phyloP scores from a whole-genome alignment of 2,797 vertebrate genomes.

The Lepilemur septentrionalis region DNA sequence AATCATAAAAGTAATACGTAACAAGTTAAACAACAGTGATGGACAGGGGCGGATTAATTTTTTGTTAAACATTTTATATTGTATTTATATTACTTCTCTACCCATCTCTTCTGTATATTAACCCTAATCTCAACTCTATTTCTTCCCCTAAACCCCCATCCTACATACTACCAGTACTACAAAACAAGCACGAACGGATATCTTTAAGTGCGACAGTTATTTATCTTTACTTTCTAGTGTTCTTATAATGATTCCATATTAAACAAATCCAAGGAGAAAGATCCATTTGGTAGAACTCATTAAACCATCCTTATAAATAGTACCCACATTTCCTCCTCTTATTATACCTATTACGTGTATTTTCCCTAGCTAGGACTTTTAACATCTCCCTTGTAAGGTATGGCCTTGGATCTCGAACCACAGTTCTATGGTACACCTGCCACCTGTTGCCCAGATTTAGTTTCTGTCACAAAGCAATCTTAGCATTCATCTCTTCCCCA shows the following conservation, averaged over 20 bases:
- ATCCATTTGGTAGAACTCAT: not conserved
- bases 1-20: not conserved
- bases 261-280: not conserved
- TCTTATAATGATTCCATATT: not conserved
- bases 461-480: not conserved
- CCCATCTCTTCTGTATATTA: not conserved
- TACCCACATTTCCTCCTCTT: not conserved
- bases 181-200: not conserved
- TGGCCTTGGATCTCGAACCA: not conserved
- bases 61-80: constrained; percentile 11
- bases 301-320: not conserved
- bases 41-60: not conserved
- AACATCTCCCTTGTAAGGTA: not conserved
- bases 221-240: not conserved
- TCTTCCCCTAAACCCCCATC: not conserved
- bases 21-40: not conserved
- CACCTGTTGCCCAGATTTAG: not conserved
- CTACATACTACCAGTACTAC: not conserved
- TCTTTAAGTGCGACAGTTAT: not conserved
- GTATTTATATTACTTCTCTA: not conserved
- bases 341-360: not conserved
- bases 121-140: not conserved
- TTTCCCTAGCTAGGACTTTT: not conserved
- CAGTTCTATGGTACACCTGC: not conserved
- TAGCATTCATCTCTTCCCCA: not conserved